Percentiles rank a stretch among this genome's conserved stretches.
phyloP scores from a whole-genome alignment of 2,113 vertebrate genomes.

The Mugil cephalus region DNA sequence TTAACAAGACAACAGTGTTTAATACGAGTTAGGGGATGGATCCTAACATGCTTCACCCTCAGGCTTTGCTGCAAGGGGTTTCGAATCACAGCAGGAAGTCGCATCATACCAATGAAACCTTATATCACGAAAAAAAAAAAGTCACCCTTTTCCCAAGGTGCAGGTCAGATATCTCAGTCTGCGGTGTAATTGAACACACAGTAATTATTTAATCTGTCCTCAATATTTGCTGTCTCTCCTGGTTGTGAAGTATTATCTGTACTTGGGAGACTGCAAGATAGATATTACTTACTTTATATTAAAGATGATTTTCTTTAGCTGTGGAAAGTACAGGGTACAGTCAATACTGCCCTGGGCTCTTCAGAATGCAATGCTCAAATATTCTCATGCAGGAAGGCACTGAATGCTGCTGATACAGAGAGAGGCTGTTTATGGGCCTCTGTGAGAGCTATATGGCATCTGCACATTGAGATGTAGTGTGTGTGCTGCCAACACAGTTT shows the following conservation, averaged over 20 bases:
- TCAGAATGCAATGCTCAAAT: constrained; percentile 27
- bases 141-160: background rate
- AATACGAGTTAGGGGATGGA: constrained; percentile 24
- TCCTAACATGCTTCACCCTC: constrained; percentile 33
- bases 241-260: constrained; percentile 5
- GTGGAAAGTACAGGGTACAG: background rate
- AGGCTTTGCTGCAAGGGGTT: constrained; percentile 30
- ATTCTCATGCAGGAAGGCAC: constrained; percentile 46
- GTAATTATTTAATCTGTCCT: constrained; percentile 10
- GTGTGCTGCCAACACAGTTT: constrained; percentile 25
- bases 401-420: constrained; percentile 54
- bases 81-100: background rate
- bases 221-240: constrained; percentile 13
- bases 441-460: constrained; percentile 12
- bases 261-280: constrained; percentile 19
- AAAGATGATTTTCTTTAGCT: constrained; percentile 17
- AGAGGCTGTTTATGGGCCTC: constrained; percentile 8
- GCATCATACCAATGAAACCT: background rate
- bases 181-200: constrained; percentile 1
- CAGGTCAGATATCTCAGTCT: background rate
- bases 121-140: too few species aligned
- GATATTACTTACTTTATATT: constrained; percentile 19
- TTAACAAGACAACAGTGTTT: constrained; percentile 38
- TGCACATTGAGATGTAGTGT: constrained; percentile 18
- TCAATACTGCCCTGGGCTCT: constrained; percentile 27